phyloP scores from a whole-genome alignment of 1,140 invertebrate species.

The Drosophila neocordata region DNA sequence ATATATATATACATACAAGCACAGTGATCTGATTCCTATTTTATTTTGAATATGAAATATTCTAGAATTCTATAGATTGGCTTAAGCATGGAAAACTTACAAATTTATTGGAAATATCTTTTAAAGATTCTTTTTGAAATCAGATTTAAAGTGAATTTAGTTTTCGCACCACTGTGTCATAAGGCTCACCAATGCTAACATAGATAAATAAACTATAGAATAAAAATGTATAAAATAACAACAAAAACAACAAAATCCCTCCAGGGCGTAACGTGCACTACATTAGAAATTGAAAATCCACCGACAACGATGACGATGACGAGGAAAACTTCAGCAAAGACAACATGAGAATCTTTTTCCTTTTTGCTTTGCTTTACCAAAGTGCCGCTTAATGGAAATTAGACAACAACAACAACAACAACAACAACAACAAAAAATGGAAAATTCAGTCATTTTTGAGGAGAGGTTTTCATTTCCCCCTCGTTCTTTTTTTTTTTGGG shows the following conservation, averaged over 20 bases:
- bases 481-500: conserved; percentile 33
- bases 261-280: conserved; percentile 79
- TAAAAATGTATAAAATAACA: conserved; percentile 67
- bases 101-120: no score
- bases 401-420: conserved; percentile 38
- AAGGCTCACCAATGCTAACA: conserved; percentile 38
- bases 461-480: conserved; percentile 47
- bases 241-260: conserved; percentile 60
- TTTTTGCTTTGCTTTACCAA: conserved; percentile 40
- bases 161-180: conserved; percentile 38
- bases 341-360: conserved; percentile 78
- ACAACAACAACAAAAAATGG: conserved; percentile 26
- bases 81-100: no score
- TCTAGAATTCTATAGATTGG: no score
- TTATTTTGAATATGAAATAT: no score
- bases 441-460: conserved; percentile 40
- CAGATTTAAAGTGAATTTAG: neutral
- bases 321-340: conserved; percentile 42
- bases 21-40: conserved; percentile 49
- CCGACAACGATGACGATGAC: conserved; percentile 61
- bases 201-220: conserved; percentile 69
- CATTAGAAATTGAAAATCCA: conserved; percentile 81
- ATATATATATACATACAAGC: conserved; percentile 1
- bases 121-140: no score
- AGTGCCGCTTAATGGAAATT: conserved; percentile 78